A percentile compares a stretch with the other conserved stretches of the same genome.
Evolutionary conservation across 2,113 vertebrate genomes (phyloP).

Genomic region (Poeciliopsis retropinna): DNA sequence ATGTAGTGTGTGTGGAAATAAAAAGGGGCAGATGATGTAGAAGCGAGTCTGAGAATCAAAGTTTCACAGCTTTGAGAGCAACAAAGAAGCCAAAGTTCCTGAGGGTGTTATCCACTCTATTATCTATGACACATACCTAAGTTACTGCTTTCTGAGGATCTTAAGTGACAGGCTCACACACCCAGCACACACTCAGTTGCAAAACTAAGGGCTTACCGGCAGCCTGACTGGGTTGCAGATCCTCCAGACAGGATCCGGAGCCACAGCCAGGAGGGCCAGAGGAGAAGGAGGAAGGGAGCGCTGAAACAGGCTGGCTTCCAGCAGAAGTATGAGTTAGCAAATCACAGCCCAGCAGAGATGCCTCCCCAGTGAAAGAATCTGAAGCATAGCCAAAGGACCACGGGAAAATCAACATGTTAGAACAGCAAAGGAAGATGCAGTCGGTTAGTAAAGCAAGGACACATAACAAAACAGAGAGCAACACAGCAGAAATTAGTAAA

Average conservation of each 20-base stretch:
- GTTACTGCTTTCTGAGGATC: slow-evolving; percentile 8
- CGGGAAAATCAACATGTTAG: slow-evolving; percentile 31
- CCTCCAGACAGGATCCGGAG: slow-evolving; percentile 84
- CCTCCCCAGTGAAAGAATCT: slow-evolving; percentile 91
- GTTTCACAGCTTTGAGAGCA: slow-evolving; percentile 36
- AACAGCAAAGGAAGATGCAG: slow-evolving; percentile 17
- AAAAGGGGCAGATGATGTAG: slow-evolving; percentile 39
- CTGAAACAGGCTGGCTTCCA: slow-evolving; percentile 71
- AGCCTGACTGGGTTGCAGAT: slow-evolving; percentile 83
- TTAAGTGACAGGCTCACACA: slow-evolving; percentile 3
- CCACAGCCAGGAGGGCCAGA: slow-evolving; percentile 58
- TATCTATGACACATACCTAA: background rate
- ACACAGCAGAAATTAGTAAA: background rate
- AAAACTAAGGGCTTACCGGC: slow-evolving; percentile 85
- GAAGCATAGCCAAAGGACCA: slow-evolving; percentile 52
- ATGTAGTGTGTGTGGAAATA: slow-evolving; percentile 49
- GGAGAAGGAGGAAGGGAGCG: slow-evolving; percentile 64
- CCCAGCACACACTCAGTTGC: slow-evolving; percentile 2
- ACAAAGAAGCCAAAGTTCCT: slow-evolving; percentile 46
- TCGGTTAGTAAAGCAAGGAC: slow-evolving; percentile 26
- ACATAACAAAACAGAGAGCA: background rate
- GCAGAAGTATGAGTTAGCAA: slow-evolving; percentile 87
- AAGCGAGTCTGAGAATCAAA: slow-evolving; percentile 41
- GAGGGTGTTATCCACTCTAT: slow-evolving; percentile 9
- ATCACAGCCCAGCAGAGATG: slow-evolving; percentile 91